Conservation (phyloP, 2,888 invertebrate genomes). For the Apoda limacodes region DNA sequence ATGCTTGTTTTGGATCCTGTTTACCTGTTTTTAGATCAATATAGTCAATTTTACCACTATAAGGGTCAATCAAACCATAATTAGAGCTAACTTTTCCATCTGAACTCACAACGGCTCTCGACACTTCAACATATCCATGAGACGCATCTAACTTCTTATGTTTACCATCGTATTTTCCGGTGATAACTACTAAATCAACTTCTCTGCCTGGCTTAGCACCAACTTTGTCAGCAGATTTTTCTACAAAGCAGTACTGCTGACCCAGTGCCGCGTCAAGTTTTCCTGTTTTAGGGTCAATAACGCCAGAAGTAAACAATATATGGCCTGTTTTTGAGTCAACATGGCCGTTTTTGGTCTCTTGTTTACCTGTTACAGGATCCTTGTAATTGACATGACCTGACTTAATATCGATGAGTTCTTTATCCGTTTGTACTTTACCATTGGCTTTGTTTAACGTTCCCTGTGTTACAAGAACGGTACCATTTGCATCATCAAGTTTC, state of each 20-base stretch:
- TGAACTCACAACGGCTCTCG: constrained; percentile 71
- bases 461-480: constrained; percentile 51
- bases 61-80: constrained; percentile 75
- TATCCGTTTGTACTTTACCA: constrained; percentile 72
- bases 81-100: constrained; percentile 70
- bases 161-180: constrained; percentile 72
- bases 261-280: constrained; percentile 75
- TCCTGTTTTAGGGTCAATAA: constrained; percentile 75
- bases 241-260: constrained; percentile 75
- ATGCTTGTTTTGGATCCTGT: constrained; percentile 74
- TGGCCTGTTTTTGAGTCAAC: constrained; percentile 76
- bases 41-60: constrained; percentile 72
- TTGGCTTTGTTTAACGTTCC: constrained; percentile 63
- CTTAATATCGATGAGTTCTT: constrained; percentile 76
- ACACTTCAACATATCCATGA: constrained; percentile 63
- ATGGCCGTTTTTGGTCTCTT: constrained; percentile 73
- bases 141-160: constrained; percentile 58
- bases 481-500: constrained; percentile 69
- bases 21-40: constrained; percentile 74
- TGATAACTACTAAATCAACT: constrained; percentile 71
- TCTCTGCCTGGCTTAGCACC: constrained; percentile 58
- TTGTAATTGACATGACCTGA: constrained; percentile 72
- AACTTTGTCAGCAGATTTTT: constrained; percentile 67
- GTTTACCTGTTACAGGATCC: constrained; percentile 73
- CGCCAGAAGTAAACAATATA: constrained; percentile 71